phyloP scores from a whole-genome alignment of 2,888 invertebrate genomes.

The Hirtodrosophila alboralis region DNA sequence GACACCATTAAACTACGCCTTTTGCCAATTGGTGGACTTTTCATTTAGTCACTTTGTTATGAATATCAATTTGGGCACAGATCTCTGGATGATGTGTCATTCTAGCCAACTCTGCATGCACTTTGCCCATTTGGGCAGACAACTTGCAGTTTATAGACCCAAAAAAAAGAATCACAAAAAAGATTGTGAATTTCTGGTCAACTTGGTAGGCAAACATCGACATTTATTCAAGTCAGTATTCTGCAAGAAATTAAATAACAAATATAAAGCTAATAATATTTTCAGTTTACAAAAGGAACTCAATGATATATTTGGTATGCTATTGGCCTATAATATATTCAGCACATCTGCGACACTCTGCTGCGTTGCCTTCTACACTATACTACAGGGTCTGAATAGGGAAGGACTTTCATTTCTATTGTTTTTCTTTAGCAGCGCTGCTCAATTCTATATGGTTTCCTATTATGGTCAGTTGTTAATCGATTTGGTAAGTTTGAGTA shows the following conservation, averaged over 20 bases:
- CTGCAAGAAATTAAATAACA: too few species aligned
- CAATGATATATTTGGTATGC: conserved; percentile 40
- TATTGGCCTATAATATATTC: conserved; percentile 50
- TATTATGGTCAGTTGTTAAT: conserved; percentile 46
- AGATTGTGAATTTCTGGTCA: conserved; percentile 31
- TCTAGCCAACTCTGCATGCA: conserved; percentile 37
- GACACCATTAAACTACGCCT: conserved; percentile 5
- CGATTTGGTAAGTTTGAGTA: conserved; percentile 45
- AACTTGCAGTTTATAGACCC: conserved; percentile 18
- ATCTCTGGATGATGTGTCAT: conserved; percentile 44
- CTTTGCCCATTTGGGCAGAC: conserved; percentile 24
- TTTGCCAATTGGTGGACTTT: conserved; percentile 13
- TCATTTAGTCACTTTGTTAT: conserved; percentile 17
- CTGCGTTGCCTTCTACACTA: conserved; percentile 39
- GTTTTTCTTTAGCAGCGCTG: conserved; percentile 26
- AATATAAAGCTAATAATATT: not conserved
- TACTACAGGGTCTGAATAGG: conserved; percentile 42
- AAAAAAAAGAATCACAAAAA: not conserved
- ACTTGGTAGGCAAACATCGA: conserved; percentile 35
- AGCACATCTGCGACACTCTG: conserved; percentile 43
- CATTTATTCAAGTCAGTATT: conserved; percentile 21
- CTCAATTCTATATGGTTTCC: conserved; percentile 48
- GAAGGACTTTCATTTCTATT: conserved; percentile 51
- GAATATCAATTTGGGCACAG: conserved; percentile 32
- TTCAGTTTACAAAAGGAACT: conserved; percentile 42